phyloP scores from a whole-genome alignment of 2,888 invertebrate genomes.

The Cremastinae sp. region DNA sequence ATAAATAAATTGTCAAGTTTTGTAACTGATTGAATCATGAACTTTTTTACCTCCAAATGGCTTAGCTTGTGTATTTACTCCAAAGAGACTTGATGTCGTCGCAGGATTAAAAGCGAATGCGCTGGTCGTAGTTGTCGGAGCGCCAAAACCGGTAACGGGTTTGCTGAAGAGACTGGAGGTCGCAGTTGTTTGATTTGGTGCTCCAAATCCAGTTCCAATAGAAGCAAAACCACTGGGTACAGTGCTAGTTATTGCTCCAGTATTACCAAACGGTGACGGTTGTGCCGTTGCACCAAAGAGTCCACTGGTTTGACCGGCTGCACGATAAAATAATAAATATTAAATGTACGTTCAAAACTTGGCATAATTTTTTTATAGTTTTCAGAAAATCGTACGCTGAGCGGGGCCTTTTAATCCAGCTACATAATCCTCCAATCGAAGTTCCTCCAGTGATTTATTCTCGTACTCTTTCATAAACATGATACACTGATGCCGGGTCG shows the following conservation, averaged over 20 bases:
- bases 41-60: constrained; percentile 79
- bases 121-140: constrained; percentile 79
- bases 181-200: constrained; percentile 82
- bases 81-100: constrained; percentile 78
- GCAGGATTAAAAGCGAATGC: constrained; percentile 79
- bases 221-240: constrained; percentile 82
- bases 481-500: constrained; percentile 97
- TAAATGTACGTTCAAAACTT: background rate
- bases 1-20: background rate
- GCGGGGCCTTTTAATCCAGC: constrained; percentile 91
- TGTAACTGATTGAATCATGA: too few relatives aligned
- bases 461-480: constrained; percentile 99
- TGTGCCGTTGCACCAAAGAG: constrained; percentile 81
- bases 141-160: constrained; percentile 84
- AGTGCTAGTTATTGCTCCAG: constrained; percentile 75
- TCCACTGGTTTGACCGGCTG: constrained; percentile 73
- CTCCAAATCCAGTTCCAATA: constrained; percentile 81
- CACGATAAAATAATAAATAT: background rate
- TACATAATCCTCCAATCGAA: constrained; percentile 95
- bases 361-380: background rate
- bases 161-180: constrained; percentile 86
- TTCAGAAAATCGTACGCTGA: constrained; percentile 72
- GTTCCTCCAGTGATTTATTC: constrained; percentile 94
- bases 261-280: constrained; percentile 81
- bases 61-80: constrained; percentile 78